Conservation (phyloP, 2,113 vertebrate genomes). For the Plecturocebus donacophilus region DNA sequence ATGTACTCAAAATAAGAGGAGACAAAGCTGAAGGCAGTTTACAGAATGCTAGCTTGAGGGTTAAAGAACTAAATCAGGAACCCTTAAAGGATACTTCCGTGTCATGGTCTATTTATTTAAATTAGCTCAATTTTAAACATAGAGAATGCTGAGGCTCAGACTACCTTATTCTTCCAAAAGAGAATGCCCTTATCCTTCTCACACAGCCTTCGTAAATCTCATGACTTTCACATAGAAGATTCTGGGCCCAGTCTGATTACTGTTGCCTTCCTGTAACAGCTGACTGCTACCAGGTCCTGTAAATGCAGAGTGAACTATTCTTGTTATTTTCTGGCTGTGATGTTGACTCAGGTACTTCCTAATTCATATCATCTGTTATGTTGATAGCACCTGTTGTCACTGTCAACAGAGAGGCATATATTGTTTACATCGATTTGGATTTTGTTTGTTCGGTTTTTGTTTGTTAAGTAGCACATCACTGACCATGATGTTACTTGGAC, state of each 20-base stretch:
- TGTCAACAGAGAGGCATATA: background rate
- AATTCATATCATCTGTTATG: background rate
- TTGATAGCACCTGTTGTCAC: background rate
- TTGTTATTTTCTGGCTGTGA: background rate
- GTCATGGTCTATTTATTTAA: slow-evolving; percentile 27
- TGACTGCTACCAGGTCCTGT: background rate
- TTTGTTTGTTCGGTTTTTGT: background rate
- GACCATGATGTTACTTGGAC: background rate
- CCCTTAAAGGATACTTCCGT: background rate
- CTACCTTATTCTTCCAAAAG: background rate
- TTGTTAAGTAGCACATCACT: background rate
- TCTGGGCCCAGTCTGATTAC: background rate
- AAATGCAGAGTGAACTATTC: background rate
- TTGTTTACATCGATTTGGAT: background rate
- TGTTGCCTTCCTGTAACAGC: background rate
- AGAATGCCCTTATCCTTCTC: background rate
- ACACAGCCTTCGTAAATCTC: background rate
- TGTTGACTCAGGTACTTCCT: background rate
- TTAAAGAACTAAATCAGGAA: background rate
- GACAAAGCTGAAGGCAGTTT: background rate
- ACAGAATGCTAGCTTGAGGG: background rate
- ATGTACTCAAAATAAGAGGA: background rate
- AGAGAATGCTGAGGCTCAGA: background rate
- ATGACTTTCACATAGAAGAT: background rate
- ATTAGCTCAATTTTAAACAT: background rate